Base-by-base conservation (phyloP, 1,140 invertebrate genomes). In the Elymnias hypermnestra region DNA sequence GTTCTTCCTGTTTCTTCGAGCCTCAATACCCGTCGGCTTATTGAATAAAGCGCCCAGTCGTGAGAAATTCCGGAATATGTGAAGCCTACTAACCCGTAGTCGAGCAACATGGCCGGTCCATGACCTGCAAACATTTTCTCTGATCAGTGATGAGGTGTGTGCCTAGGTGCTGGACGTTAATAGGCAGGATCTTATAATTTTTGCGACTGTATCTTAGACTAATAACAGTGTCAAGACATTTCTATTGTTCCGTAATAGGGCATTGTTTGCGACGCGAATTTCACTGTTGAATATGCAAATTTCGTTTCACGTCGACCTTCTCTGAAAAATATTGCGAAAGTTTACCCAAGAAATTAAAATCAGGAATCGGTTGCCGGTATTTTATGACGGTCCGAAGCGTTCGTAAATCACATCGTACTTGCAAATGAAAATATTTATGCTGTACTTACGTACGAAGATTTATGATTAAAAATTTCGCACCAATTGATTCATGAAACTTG, bases 181-280 rank as follows among this genome's bases (percentile, higher is more conserved):
- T n/a, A n/a, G n/a, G n/a, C n/a, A n/a, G n/a, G n/a, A n/a, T n/a
- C n/a, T n/a, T n/a, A n/a, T n/a, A n/a, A n/a, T 13, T 25, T 6
- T 39, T 39, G 18, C 21, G 21, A 47, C 26, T 23, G 29, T 42
- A 22, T 36, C 44, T 46, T 13, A 31, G 31, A 39, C 22, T 53
- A 52, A 57, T 54, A 63, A 72, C 63, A 71, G 65, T 68, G 63
- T 73, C 64, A 73, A 72, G 67, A 78, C 69, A 76, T 76, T 79
- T 67, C 64, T 67, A 76, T 76, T 79, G 71, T 74, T 66, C 61
- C 71, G 58, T 79, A 72, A 74, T 76, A 74, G 69, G 62, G 68
- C 64, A 79, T 74, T 79, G 75, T 76, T 79, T 79, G 68, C 70
- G 71, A 74, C 71, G 72, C 72, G 71, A 72, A 78, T 78, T 72